Conservation (phyloP, 1,140 invertebrate species). For the Calliopsis andreniformis region DNA sequence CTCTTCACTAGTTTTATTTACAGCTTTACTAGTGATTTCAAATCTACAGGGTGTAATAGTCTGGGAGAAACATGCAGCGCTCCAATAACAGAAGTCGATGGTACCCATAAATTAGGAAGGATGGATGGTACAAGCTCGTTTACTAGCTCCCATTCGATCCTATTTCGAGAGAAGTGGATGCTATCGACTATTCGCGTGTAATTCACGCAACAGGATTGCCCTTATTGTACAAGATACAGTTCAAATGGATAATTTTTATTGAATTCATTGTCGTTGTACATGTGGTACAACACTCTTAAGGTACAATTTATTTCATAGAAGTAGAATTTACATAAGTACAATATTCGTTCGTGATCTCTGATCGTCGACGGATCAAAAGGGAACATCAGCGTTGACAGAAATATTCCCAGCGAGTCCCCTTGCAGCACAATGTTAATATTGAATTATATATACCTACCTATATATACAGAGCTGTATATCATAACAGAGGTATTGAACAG, state of each 20-base stretch:
- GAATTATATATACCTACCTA: not conserved
- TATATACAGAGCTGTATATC: constrained; percentile 1
- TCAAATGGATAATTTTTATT: constrained; percentile 3
- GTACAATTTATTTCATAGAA: not conserved
- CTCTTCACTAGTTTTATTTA: not conserved
- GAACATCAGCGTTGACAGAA: too few relatives aligned
- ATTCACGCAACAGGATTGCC: too few relatives aligned
- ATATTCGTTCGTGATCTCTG: not conserved
- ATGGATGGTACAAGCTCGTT: not conserved
- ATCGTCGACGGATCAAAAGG: not conserved
- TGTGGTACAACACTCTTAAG: not conserved
- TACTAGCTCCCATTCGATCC: not conserved
- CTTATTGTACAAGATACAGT: not conserved
- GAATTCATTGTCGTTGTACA: constrained; percentile 13
- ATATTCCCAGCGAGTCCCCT: too few relatives aligned
- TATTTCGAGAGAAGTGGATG: not conserved
- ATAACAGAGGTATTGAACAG: too few relatives aligned
- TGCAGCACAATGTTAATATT: too few relatives aligned
- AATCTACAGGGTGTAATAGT: too few relatives aligned
- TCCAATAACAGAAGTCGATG: not conserved
- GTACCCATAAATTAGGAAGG: not conserved
- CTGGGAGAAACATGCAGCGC: too few relatives aligned
- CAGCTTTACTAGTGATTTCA: too few relatives aligned
- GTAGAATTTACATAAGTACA: not conserved
- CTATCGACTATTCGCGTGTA: not conserved